Conservation (phyloP, 1,140 invertebrate species). For the Homarus americanus region DNA sequence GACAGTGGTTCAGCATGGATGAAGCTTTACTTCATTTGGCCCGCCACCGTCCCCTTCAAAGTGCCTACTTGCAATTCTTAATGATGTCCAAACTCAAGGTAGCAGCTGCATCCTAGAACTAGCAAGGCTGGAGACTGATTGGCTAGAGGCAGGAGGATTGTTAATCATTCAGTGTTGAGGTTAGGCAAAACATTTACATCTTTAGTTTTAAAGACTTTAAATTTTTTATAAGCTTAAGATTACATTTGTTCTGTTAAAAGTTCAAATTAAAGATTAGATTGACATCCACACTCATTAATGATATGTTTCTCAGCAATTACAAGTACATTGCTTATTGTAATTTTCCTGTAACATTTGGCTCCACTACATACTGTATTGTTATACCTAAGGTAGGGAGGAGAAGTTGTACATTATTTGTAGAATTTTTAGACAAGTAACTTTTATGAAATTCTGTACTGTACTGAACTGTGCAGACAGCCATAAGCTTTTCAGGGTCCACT, state of each 20-base stretch:
- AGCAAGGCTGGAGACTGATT: neutral
- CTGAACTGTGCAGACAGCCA: no score
- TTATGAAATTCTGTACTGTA: no score
- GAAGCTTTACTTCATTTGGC: constrained; percentile 91
- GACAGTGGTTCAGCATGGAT: constrained; percentile 94
- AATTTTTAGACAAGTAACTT: no score
- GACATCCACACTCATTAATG: neutral
- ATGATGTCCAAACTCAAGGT: constrained; percentile 65
- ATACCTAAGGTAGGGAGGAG: no score
- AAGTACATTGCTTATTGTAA: no score
- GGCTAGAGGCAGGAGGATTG: neutral
- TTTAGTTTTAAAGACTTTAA: neutral
- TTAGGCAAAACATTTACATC: neutral
- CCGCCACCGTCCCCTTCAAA: constrained; percentile 92
- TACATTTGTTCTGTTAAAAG: neutral
- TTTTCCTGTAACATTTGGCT: no score
- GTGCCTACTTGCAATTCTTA: constrained; percentile 84
- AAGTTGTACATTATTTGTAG: no score
- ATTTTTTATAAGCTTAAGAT: no score
- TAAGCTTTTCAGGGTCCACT: no score
- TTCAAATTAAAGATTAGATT: neutral
- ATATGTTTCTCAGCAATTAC: no score
- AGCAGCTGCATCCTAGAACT: constrained; percentile 27
- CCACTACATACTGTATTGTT: no score
- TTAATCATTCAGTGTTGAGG: no score